These are phyloP conservation scores for Acomys russatus DNA, from an alignment of 2,797 vertebrate genomes.

Conservation along the genomic window DNA sequence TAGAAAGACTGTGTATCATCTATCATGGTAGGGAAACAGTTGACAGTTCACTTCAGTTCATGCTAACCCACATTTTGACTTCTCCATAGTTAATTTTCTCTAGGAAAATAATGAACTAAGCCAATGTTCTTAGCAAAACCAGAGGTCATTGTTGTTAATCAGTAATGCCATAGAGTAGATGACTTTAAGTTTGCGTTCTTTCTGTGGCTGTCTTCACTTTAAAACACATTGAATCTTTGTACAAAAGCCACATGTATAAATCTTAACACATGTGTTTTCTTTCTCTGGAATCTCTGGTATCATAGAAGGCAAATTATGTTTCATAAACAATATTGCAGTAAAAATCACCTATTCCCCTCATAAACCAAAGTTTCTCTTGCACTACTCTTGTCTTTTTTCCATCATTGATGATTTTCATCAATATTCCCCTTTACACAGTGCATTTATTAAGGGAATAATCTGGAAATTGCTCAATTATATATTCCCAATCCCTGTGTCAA, in stretches of 20 bases:
- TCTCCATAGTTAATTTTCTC: not conserved
- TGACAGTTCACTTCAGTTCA: not conserved
- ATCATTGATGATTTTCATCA: not conserved
- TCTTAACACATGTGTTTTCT: not conserved
- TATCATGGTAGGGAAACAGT: not conserved
- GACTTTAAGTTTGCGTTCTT: not conserved
- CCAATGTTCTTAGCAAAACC: not conserved
- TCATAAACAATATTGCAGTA: no score
- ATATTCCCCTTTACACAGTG: not conserved
- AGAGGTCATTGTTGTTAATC: not conserved
- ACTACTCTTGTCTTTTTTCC: not conserved
- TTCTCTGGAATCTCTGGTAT: not conserved
- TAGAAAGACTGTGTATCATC: not conserved
- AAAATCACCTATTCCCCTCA: not conserved
- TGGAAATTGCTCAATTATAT: not conserved
- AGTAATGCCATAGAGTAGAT: not conserved
- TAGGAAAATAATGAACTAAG: not conserved
- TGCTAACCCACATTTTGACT: not conserved
- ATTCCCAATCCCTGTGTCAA: rapidly evolving
- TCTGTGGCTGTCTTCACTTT: not conserved
- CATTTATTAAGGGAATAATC: no score
- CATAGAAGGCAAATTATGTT: not conserved
- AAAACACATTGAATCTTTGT: not conserved
- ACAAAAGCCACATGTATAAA: not conserved
- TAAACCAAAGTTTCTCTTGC: not conserved